Base-by-base conservation (phyloP, 2,113 vertebrate species). In the Pterocles orientalis region DNA sequence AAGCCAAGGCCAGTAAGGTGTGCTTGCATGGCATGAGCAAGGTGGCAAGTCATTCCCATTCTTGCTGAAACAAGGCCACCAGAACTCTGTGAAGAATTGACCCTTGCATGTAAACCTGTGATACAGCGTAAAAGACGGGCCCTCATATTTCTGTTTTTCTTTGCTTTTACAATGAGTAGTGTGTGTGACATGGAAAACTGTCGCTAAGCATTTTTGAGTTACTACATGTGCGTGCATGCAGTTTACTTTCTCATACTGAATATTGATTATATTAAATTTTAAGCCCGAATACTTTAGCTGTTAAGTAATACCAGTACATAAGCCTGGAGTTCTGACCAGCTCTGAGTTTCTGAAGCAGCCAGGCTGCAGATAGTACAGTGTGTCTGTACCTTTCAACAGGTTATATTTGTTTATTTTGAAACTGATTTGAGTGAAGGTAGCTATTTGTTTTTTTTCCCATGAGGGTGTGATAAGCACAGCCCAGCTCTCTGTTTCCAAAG, bases 151-250 rank as follows among this genome's bases (percentile, higher is more conserved):
- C 15, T 83, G 4, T 14, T 48, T 82, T 58, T 69, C n/a, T 80
- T 76, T 68, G 28, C 36, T 82, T 82, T 91, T 90, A 21, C 43
- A 31, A 12, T 19, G 34, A 57, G 9, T 72, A 60, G 31, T 23
- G 45, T 12, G 24, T 10, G 28, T 82, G 70, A 36, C 28, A 13
- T 3, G 65, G 45, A 79, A 82, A 91, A 65, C 54, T 53, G 24
- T 39, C 51, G 34, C 26, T 64, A 21, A 45, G 7, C 25, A 9
- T 51, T 91, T 47, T 50, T 50, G 12, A 84, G 13, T 85, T 82
- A 33, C n/a, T 83, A 0, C 1, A 0, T 54, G 15, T 45, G 12
- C 1, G 2, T 24, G 9, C 23, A 10, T 65, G 39, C 24, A 47
- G 41, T 80, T 94, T 90, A 34, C 25, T 75, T 83, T 81, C 48